Conservation (phyloP, 2,113 vertebrate species). For the Macquaria ambigua region DNA sequence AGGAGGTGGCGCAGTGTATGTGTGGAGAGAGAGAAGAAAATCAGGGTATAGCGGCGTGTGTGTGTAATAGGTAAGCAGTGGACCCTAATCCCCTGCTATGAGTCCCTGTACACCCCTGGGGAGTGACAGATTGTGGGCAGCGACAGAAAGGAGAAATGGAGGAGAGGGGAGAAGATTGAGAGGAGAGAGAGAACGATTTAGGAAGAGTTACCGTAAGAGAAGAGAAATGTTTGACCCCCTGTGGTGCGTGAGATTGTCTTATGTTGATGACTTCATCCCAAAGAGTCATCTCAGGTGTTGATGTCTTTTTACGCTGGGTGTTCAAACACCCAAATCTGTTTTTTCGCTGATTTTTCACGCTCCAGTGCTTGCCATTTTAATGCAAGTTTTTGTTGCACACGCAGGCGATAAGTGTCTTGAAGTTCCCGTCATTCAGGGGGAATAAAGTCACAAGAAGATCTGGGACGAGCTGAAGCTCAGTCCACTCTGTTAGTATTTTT, state of each 20-base stretch:
- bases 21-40: constrained; percentile 26
- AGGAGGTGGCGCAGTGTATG: constrained; percentile 2
- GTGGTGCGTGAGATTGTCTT: constrained; percentile 58
- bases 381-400: constrained; percentile 19
- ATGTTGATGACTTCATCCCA: constrained; percentile 61
- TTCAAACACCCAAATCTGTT: constrained; percentile 44
- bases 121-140: constrained; percentile 69
- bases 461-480: constrained; percentile 39
- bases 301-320: constrained; percentile 26
- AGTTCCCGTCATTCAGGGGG: constrained; percentile 20
- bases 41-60: constrained; percentile 12
- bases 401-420: constrained; percentile 25
- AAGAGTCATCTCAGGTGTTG: constrained; percentile 52
- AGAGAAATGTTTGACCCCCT: constrained; percentile 52
- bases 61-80: constrained; percentile 52
- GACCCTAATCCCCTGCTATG: constrained; percentile 57
- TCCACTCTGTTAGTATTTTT: constrained; percentile 61
- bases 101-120: constrained; percentile 34
- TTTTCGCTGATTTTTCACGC: constrained; percentile 10
- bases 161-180: constrained; percentile 57
- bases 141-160: constrained; percentile 50
- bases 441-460: constrained; percentile 47
- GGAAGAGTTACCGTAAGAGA: constrained; percentile 42
- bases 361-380: not conserved
- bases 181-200: constrained; percentile 52